Evolutionary conservation across 2,797 vertebrate species (phyloP).

Genomic region (Muscicapa striata): DNA sequence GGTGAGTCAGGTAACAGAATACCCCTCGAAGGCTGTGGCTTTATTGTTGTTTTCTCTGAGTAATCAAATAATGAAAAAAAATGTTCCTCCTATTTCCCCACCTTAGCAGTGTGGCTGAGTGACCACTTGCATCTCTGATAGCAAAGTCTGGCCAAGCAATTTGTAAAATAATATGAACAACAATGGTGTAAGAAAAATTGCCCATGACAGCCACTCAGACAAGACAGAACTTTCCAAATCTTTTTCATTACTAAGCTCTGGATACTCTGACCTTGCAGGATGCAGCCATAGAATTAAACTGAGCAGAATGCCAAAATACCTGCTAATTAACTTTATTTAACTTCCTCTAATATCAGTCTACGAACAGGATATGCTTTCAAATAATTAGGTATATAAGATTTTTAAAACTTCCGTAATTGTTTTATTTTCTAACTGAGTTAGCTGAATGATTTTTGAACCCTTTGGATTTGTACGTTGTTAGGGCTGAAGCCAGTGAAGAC

Average conservation of each 20-base stretch:
- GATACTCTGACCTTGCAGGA: neutral
- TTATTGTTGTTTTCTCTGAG: neutral
- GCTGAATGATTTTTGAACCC: neutral
- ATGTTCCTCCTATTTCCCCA: neutral
- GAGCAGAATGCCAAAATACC: conserved; percentile 23
- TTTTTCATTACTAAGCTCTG: neutral
- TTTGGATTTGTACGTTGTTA: neutral
- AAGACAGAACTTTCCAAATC: neutral
- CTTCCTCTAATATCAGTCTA: neutral
- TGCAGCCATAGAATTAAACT: conserved; percentile 10
- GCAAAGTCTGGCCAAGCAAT: neutral
- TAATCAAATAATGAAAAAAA: neutral
- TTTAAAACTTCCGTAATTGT: neutral
- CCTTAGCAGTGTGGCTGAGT: neutral
- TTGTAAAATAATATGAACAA: neutral
- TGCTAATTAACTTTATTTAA: conserved; percentile 24
- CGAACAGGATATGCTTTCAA: neutral
- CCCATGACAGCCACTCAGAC: neutral
- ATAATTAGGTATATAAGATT: neutral
- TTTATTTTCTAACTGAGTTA: neutral
- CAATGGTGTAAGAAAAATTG: neutral
- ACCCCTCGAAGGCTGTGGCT: neutral
- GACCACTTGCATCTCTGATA: neutral
- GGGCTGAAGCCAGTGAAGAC: neutral
- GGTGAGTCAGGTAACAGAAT: neutral